Conservation (phyloP, 2,113 vertebrate genomes). For the Lamprotornis superbus region DNA sequence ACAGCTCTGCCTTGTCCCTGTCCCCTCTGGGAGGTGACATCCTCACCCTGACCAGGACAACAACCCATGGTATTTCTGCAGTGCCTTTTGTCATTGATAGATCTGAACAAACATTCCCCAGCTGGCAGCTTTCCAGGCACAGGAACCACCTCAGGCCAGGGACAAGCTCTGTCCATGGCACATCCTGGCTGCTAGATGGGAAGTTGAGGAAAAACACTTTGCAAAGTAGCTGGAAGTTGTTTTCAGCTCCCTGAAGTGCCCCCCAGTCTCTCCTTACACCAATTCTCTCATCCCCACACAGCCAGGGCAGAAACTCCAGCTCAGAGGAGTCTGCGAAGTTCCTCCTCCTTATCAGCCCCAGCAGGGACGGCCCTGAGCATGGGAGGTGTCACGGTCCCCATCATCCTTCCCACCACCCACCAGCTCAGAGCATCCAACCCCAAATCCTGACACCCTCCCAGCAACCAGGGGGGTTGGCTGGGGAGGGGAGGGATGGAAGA, state of each 20-base stretch:
- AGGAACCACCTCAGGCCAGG: not conserved
- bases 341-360: not conserved
- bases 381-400: not conserved
- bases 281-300: too few relatives aligned
- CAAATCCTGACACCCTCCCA: not conserved
- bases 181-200: not conserved
- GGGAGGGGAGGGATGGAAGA: not conserved
- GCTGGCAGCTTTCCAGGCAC: not conserved
- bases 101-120: not conserved
- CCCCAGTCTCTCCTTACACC: too few relatives aligned
- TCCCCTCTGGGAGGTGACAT: not conserved
- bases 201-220: not conserved
- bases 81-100: not conserved
- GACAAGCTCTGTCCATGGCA: not conserved
- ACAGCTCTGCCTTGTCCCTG: not conserved
- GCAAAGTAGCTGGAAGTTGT: not conserved
- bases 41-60: not conserved
- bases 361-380: not conserved
- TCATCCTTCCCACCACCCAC: not conserved
- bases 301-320: not conserved
- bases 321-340: not conserved
- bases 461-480: not conserved
- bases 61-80: not conserved
- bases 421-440: not conserved
- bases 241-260: not conserved